phyloP scores from a whole-genome alignment of 2,113 vertebrate genomes.

The Pontoporia blainvillei region DNA sequence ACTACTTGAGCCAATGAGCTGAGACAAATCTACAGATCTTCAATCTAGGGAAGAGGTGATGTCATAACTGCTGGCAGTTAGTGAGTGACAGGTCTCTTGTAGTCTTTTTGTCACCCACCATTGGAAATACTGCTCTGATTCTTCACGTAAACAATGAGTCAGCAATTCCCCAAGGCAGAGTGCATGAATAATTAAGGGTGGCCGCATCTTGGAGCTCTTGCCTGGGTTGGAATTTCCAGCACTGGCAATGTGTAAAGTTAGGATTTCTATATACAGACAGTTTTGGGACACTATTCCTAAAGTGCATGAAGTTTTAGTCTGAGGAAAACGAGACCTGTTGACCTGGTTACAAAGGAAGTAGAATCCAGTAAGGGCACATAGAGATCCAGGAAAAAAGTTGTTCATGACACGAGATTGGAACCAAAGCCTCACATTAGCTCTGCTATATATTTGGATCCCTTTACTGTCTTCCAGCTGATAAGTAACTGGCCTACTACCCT shows the following conservation, averaged over 20 bases:
- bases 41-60: not conserved
- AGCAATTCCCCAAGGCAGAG: not conserved
- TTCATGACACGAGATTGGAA: not conserved
- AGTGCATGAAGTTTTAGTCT: not conserved
- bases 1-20: not conserved
- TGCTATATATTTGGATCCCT: not conserved
- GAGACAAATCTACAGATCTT: not conserved
- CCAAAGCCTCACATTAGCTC: not conserved
- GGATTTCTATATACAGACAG: not conserved
- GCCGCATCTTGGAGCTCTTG: not conserved
- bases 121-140: not conserved
- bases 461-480: not conserved
- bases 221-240: not conserved
- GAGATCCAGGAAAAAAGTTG: not conserved
- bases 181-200: not conserved
- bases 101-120: not conserved
- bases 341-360: not conserved
- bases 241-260: not conserved
- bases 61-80: not conserved
- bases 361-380: not conserved
- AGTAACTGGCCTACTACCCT: not conserved
- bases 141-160: not conserved
- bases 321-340: not conserved
- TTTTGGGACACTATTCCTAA: not conserved
- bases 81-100: not conserved